These are phyloP conservation scores for Antheraea yamamai DNA, from an alignment of 2,888 invertebrate genomes.

Conservation along the genomic window DNA sequence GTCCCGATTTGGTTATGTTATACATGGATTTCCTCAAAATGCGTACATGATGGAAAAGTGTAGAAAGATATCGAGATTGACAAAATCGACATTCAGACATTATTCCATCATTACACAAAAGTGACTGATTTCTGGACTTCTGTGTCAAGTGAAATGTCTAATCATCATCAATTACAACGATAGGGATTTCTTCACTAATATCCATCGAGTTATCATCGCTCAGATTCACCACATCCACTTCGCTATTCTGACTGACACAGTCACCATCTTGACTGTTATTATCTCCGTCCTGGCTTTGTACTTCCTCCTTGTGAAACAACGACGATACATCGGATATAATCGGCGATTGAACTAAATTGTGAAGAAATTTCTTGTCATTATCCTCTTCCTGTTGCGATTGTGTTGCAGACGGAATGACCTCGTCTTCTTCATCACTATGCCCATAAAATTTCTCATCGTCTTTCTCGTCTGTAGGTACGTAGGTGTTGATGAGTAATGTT, in stretches of 20 bases:
- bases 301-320: slow-evolving; percentile 54
- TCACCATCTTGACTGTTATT: slow-evolving; percentile 10
- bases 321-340: slow-evolving; percentile 75
- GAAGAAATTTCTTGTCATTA: not conserved
- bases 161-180: slow-evolving; percentile 59
- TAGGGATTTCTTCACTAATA: slow-evolving; percentile 40
- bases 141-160: slow-evolving; percentile 4
- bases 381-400: not conserved
- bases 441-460: slow-evolving; percentile 74
- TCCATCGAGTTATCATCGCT: slow-evolving; percentile 58
- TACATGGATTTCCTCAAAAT: too few species aligned
- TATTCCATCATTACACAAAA: not conserved
- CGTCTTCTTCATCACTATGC: slow-evolving; percentile 59
- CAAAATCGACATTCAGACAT: too few species aligned
- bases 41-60: too few species aligned
- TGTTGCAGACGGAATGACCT: not conserved
- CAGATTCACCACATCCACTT: slow-evolving; percentile 44
- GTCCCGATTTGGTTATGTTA: too few species aligned
- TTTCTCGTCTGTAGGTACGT: slow-evolving; percentile 65
- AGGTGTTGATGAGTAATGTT: slow-evolving; percentile 57
- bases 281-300: slow-evolving; percentile 24
- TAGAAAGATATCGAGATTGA: too few species aligned
- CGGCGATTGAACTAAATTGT: slow-evolving; percentile 55
- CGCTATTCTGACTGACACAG: slow-evolving; percentile 6
- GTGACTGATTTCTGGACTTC: not conserved